phyloP scores from a whole-genome alignment of 64 coral and sea anemone species.

The Stichodactyla helianthus region DNA sequence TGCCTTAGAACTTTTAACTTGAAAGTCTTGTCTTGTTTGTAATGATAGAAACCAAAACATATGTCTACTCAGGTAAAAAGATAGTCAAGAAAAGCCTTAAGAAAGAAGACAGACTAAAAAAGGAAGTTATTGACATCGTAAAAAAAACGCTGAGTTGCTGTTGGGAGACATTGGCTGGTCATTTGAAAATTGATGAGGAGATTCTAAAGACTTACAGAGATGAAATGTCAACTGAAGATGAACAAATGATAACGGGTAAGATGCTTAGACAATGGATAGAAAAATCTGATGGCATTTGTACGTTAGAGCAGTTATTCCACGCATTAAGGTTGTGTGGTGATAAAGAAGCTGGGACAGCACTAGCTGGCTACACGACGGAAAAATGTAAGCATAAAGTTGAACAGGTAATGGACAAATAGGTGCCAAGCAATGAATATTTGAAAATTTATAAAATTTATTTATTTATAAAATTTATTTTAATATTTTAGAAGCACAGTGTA shows the following conservation, averaged over 20 bases:
- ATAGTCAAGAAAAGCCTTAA: background rate
- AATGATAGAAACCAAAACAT: background rate
- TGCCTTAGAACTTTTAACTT: no score
- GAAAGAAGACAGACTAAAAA: background rate
- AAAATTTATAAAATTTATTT: no score
- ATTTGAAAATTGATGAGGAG: background rate
- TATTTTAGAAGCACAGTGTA: no score
- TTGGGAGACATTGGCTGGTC: background rate
- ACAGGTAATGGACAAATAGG: background rate
- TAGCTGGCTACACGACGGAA: background rate
- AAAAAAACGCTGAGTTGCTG: background rate
- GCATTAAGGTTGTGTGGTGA: background rate
- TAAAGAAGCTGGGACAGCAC: background rate
- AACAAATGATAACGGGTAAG: background rate
- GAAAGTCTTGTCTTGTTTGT: background rate
- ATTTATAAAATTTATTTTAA: no score
- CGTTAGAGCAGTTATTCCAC: background rate
- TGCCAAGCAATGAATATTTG: no score
- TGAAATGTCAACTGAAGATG: background rate
- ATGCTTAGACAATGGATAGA: slow-evolving; percentile 1
- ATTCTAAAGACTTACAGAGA: background rate
- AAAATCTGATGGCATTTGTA: background rate
- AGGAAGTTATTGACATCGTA: background rate
- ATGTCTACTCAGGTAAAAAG: background rate
- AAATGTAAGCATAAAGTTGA: background rate